These are phyloP conservation scores for Myiozetetes cayanensis DNA, from an alignment of 2,113 vertebrate species.

Conservation along the genomic window DNA sequence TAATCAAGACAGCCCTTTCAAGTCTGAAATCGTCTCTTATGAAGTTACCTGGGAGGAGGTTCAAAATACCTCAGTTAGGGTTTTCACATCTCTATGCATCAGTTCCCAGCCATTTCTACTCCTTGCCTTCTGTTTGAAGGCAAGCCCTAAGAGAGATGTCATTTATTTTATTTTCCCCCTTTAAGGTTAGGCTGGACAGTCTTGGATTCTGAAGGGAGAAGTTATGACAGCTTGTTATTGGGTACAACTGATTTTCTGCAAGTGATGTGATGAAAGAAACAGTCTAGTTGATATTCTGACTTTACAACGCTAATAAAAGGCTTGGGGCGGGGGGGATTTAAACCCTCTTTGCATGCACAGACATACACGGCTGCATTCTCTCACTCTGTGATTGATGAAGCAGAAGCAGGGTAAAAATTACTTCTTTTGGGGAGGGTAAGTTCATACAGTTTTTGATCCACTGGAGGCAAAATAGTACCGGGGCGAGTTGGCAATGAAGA, in stretches of 20 bases:
- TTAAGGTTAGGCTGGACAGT: background rate
- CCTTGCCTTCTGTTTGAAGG: background rate
- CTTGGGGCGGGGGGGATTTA: background rate
- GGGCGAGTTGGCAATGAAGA: background rate
- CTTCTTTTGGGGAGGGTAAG: background rate
- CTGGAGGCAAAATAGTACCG: background rate
- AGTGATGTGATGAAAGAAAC: background rate
- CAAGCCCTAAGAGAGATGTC: background rate
- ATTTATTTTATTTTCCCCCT: background rate
- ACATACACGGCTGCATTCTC: background rate
- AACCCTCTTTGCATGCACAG: background rate
- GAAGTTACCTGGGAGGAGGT: background rate
- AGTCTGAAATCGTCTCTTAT: background rate
- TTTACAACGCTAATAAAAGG: background rate
- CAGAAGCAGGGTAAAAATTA: background rate
- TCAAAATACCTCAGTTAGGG: background rate
- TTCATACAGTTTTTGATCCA: background rate
- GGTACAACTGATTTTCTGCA: background rate
- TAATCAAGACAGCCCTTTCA: conserved; percentile 17
- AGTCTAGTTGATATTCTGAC: background rate
- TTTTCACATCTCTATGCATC: background rate
- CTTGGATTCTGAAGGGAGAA: background rate
- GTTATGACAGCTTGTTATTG: background rate
- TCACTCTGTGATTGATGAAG: background rate
- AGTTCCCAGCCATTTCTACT: background rate